Conservation (phyloP, 2,888 invertebrate genomes). For the Clitarchus hookeri region DNA sequence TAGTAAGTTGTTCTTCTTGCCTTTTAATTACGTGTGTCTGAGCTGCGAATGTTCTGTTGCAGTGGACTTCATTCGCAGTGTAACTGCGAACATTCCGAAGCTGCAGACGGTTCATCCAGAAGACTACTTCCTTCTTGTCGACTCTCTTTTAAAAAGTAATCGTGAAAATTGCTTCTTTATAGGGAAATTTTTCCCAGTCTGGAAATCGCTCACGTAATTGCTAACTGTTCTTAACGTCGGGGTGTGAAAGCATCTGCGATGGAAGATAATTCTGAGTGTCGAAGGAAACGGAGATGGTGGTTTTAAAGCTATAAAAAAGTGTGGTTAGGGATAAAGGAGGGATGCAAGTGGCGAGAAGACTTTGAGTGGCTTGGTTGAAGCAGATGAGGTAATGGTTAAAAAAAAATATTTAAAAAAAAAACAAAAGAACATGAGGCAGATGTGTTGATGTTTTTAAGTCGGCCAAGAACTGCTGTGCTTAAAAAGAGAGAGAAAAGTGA, state of each 20-base stretch:
- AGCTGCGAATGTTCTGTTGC: too few species aligned
- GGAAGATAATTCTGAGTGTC: constrained; percentile 8
- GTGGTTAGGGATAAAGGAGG: too few species aligned
- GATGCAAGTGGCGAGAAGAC: too few species aligned
- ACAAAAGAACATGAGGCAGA: not conserved
- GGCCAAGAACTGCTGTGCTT: not conserved
- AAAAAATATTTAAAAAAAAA: not conserved
- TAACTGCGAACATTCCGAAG: too few species aligned
- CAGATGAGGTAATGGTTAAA: not conserved
- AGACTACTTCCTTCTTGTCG: not conserved
- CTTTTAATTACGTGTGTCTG: too few species aligned
- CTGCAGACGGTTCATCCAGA: too few species aligned
- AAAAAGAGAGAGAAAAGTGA: not conserved
- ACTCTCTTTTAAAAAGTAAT: constrained; percentile 4
- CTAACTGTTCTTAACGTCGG: not conserved
- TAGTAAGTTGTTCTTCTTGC: too few species aligned
- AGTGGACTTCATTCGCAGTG: too few species aligned
- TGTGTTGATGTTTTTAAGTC: not conserved
- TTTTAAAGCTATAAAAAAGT: not conserved
- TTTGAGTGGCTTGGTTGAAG: not conserved
- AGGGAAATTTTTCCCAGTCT: not conserved
- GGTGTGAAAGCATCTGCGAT: constrained; percentile 14
- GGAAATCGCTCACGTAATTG: not conserved
- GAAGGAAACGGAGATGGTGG: not conserved
- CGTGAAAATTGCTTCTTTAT: not conserved